Evolutionary conservation across 2,113 vertebrate genomes (phyloP).

Genomic region (Esox niger): DNA sequence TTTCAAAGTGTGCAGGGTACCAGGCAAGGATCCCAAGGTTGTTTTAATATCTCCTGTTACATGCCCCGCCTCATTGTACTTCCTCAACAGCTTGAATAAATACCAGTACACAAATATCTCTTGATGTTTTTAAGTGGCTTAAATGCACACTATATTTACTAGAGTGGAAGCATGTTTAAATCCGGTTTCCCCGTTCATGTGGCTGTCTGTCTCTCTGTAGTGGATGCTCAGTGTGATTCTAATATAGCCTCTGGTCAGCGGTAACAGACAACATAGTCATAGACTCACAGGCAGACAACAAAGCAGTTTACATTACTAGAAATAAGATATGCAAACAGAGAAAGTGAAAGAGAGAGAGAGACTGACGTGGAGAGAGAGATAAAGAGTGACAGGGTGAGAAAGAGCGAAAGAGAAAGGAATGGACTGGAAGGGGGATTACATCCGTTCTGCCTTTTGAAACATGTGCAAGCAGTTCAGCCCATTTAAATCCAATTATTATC

Average conservation of each 20-base stretch:
- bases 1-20: not conserved
- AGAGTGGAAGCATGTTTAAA: slow-evolving; percentile 54
- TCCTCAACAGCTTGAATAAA: slow-evolving; percentile 7
- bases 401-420: not conserved
- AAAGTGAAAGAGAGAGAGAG: not conserved
- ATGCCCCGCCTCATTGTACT: not conserved
- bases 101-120: slow-evolving; percentile 30
- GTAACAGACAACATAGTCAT: not conserved
- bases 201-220: slow-evolving; percentile 21
- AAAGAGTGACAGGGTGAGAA: not conserved
- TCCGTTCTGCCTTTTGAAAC: slow-evolving; percentile 37
- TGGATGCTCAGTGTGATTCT: not conserved
- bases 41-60: slow-evolving; percentile 1
- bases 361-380: too few relatives aligned
- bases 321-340: not conserved
- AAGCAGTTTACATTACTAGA: not conserved
- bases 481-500: slow-evolving; percentile 58
- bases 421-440: slow-evolving; percentile 12
- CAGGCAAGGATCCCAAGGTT: not conserved
- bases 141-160: slow-evolving; percentile 68
- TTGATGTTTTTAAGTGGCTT: slow-evolving; percentile 73
- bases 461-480: slow-evolving; percentile 56
- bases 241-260: too few relatives aligned
- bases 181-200: slow-evolving; percentile 64
- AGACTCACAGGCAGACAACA: not conserved